These are phyloP conservation scores for Cydia amplana DNA, from an alignment of 1,140 invertebrate species.

Conservation along the genomic window DNA sequence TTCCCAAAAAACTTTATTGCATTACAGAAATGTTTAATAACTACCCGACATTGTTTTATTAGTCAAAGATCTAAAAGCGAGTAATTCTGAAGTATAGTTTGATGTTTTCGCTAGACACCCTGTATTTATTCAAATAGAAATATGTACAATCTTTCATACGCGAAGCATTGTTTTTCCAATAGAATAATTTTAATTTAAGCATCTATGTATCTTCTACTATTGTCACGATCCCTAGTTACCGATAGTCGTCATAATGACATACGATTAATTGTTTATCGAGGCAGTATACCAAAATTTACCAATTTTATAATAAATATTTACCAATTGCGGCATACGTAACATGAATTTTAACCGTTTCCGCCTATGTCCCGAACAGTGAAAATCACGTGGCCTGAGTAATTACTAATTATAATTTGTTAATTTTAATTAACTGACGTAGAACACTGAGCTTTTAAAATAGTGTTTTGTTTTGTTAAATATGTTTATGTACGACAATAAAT, in stretches of 20 bases:
- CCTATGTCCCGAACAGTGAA: not conserved
- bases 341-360: not conserved
- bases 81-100: conserved; percentile 57
- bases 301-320: not conserved
- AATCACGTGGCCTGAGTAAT: not conserved
- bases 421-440: not conserved
- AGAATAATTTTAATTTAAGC: conserved; percentile 67
- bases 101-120: conserved; percentile 58
- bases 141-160: conserved; percentile 55
- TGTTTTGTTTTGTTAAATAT: too few relatives aligned
- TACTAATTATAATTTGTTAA: not conserved
- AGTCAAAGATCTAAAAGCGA: conserved; percentile 30
- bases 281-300: conserved; percentile 13
- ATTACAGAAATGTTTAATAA: not conserved
- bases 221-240: conserved; percentile 73
- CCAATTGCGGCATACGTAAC: not conserved
- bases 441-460: too few relatives aligned
- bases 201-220: conserved; percentile 73
- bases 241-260: conserved; percentile 45
- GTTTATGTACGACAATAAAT: too few relatives aligned
- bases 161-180: conserved; percentile 58
- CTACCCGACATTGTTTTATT: not conserved
- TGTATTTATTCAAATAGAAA: conserved; percentile 59
- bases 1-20: conserved; percentile 7
- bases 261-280: conserved; percentile 29